A percentile compares a stretch with the other conserved stretches of the same genome.
phyloP scores from a whole-genome alignment of 1,140 invertebrate genomes.

The Chelonus insularis region DNA sequence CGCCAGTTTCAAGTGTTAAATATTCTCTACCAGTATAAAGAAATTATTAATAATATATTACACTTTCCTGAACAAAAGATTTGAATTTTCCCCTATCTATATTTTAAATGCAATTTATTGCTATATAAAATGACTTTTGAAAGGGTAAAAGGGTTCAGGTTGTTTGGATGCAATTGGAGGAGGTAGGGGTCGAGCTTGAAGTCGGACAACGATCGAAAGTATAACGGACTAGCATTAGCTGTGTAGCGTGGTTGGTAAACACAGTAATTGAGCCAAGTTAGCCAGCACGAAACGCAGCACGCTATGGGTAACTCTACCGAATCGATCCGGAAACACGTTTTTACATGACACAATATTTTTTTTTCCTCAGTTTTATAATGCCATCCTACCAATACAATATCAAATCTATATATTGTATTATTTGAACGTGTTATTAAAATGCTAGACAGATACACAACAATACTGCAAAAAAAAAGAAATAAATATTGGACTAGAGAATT shows the following conservation, averaged over 20 bases:
- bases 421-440: background rate
- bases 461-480: background rate
- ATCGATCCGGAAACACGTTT: constrained; percentile 31
- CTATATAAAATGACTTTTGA: too few species aligned
- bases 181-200: constrained; percentile 8
- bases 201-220: constrained; percentile 28
- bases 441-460: background rate
- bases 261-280: constrained; percentile 34
- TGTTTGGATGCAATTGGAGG: background rate
- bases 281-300: constrained; percentile 26
- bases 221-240: constrained; percentile 29
- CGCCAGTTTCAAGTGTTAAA: too few species aligned
- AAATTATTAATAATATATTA: too few species aligned
- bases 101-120: too few species aligned
- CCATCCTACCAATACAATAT: too few species aligned
- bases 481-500: background rate
- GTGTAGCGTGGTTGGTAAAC: constrained; percentile 29
- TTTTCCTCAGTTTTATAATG: too few species aligned
- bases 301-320: constrained; percentile 26
- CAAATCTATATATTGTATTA: too few species aligned
- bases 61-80: too few species aligned
- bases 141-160: too few species aligned
- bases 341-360: constrained; percentile 20
- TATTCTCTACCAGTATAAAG: too few species aligned
- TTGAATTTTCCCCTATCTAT: too few species aligned